These are phyloP conservation scores for Nemoura dubitans DNA, from an alignment of 2,888 invertebrate genomes.

Conservation along the genomic window DNA sequence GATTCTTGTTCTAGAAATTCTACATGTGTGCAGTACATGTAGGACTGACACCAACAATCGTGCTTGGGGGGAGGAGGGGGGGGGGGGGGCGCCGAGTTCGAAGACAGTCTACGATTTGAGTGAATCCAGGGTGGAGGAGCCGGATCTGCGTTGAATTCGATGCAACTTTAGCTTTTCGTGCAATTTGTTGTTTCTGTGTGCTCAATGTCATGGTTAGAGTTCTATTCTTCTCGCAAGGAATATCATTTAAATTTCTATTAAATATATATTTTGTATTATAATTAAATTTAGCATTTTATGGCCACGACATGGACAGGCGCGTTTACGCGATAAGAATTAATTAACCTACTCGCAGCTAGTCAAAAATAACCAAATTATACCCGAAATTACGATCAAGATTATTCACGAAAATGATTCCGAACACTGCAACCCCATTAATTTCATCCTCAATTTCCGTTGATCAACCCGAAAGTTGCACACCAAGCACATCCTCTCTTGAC, in stretches of 20 bases:
- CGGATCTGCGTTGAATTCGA: no score
- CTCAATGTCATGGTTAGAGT: no score
- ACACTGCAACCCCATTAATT: not conserved
- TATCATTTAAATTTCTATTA: not conserved
- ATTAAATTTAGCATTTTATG: conserved; percentile 7
- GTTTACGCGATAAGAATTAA: not conserved
- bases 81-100: no score
- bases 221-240: not conserved
- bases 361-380: not conserved
- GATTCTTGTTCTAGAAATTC: no score
- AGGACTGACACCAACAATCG: no score
- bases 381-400: not conserved
- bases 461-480: not conserved
- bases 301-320: not conserved
- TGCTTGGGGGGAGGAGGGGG: no score
- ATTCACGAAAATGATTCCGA: not conserved
- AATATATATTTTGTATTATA: not conserved
- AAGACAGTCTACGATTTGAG: no score
- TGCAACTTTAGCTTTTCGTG: no score
- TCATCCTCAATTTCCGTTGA: conserved; percentile 12
- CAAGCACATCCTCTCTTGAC: not conserved
- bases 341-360: not conserved
- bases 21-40: no score
- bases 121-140: no score
- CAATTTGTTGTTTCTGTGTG: not conserved